Base-by-base conservation (phyloP, 2,113 vertebrate genomes). In the Rutilus rutilus region DNA sequence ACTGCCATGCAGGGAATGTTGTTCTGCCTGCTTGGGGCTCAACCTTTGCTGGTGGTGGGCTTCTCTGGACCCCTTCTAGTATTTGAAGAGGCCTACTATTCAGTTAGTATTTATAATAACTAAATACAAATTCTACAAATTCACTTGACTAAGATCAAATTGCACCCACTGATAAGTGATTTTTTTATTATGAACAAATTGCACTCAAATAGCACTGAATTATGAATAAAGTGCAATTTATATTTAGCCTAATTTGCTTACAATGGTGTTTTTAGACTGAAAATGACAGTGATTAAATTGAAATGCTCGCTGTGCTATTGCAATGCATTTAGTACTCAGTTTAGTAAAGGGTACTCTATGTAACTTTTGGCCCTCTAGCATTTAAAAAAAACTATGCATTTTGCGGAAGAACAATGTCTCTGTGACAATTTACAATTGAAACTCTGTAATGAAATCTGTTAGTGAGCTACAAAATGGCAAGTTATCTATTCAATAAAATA, bases 11-110 rank as follows among this genome's bases (percentile, higher is more conserved):
- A 99, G 91, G 97, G 98, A 0, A 89, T 98, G 4, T 14, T 98
- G 81, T 99, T 99, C 94, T 97, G 96, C 87, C 87, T 99, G 83
- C 91, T 99, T 54, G 98, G 97, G 0, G 98, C 98, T 5, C 98
- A 99, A 92, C 98, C 98, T 0, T 93, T 99, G 59, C 95, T 99
- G 6, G 65, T 99, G 50, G 96, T 99, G 0, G 98, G 98, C 84
- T 99, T 99, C 93, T 98, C 98, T 0, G 98, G 98, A 86, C 98
- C 98, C 0, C 89, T 99, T 83, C 93, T 99, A 0, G 98, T 99
- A 67, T 99, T 99, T 5, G 98, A 99, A 92, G 98, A 99, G 91
- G 97, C 98, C 0, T 99, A 98, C 90, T 99, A 93, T 91, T 94
- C 91, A 15, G 98, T 98, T 90, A 95, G 96, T 91, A 33, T 78